These are phyloP conservation scores for Xylophagus ater DNA, from an alignment of 2,888 invertebrate species.

Conservation along the genomic window DNA sequence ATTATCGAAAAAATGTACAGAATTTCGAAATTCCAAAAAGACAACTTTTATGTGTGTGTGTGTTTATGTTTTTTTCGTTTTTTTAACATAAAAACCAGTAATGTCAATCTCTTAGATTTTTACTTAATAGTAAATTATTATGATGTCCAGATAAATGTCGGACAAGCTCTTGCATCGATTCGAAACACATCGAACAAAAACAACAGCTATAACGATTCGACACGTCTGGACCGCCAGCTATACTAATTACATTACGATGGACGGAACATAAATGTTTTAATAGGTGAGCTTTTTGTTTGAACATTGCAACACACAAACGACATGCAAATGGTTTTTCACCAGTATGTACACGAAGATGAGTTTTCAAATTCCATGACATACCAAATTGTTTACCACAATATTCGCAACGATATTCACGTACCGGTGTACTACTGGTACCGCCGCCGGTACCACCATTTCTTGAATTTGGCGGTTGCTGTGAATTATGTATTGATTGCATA, in stretches of 20 bases:
- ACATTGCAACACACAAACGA: slow-evolving; percentile 81
- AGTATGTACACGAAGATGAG: slow-evolving; percentile 76
- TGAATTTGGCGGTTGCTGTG: slow-evolving; percentile 16
- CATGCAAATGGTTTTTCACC: slow-evolving; percentile 85
- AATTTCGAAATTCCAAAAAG: too few species aligned
- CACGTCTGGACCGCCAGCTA: slow-evolving; percentile 54
- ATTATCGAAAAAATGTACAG: too few species aligned
- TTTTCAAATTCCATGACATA: slow-evolving; percentile 88
- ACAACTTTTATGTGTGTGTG: neutral
- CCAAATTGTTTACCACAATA: slow-evolving; percentile 86
- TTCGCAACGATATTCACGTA: slow-evolving; percentile 76
- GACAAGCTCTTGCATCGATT: slow-evolving; percentile 75
- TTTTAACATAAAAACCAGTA: neutral
- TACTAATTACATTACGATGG: slow-evolving; percentile 74
- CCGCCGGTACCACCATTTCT: slow-evolving; percentile 11
- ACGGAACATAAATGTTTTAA: slow-evolving; percentile 81
- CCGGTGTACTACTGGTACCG: slow-evolving; percentile 47
- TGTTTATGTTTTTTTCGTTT: neutral
- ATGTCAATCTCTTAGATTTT: slow-evolving; percentile 68
- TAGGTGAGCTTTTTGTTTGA: slow-evolving; percentile 81
- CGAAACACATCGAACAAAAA: slow-evolving; percentile 76
- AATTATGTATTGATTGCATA: slow-evolving; percentile 17
- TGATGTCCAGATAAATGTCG: slow-evolving; percentile 80
- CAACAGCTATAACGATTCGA: slow-evolving; percentile 73
- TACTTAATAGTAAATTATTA: slow-evolving; percentile 75